These are phyloP conservation scores for Brachionus paranguensis DNA, from an alignment of 1,140 invertebrate genomes.

Conservation along the genomic window DNA sequence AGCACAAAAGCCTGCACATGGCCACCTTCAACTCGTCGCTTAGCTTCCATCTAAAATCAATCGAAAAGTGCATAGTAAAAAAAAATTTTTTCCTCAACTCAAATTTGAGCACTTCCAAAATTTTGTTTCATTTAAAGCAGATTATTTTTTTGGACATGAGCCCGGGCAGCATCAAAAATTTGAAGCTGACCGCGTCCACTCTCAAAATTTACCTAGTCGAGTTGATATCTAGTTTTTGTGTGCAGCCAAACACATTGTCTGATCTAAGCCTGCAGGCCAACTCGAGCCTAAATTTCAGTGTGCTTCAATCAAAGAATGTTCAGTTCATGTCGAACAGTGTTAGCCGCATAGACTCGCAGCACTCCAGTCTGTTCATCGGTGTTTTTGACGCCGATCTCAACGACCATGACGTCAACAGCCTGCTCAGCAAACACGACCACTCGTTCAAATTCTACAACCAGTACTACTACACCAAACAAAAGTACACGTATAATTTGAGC, in stretches of 20 bases:
- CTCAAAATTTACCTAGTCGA: not conserved
- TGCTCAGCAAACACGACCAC: not conserved
- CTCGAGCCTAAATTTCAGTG: not conserved
- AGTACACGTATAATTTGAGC: slow-evolving; percentile 1
- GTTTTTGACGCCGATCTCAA: not conserved
- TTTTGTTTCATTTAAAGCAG: not conserved
- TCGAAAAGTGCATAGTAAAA: not conserved
- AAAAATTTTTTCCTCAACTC: not conserved
- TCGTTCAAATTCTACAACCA: not conserved
- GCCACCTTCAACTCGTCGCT: not conserved
- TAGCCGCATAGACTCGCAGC: not conserved
- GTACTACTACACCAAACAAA: not conserved
- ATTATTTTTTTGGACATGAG: slow-evolving; percentile 7
- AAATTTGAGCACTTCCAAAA: not conserved
- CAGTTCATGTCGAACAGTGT: not conserved
- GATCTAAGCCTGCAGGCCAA: not conserved
- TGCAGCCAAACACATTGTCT: not conserved
- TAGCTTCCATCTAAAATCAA: not conserved
- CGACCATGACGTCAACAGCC: not conserved
- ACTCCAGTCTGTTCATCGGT: not conserved
- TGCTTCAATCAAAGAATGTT: slow-evolving; percentile 2
- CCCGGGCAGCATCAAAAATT: not conserved
- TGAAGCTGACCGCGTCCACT: not conserved
- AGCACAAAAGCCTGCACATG: not conserved
- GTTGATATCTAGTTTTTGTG: not conserved